These are phyloP conservation scores for Lasioglossum malachurum DNA, from an alignment of 2,888 invertebrate genomes.

Conservation along the genomic window DNA sequence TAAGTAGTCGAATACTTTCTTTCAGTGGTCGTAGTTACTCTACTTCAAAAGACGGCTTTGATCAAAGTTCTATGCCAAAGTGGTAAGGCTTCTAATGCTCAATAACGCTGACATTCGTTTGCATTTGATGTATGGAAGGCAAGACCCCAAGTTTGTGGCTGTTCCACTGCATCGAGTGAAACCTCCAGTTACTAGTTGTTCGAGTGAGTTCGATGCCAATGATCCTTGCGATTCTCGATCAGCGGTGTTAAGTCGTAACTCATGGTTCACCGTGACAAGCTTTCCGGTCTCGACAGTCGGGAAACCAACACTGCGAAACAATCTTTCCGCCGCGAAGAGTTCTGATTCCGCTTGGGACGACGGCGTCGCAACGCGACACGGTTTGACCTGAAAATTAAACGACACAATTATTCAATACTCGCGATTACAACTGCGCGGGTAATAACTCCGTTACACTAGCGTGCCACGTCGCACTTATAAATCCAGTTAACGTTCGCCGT, in stretches of 20 bases:
- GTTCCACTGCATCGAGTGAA: neutral
- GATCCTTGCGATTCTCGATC: neutral
- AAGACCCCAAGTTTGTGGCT: neutral
- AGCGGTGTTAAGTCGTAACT: neutral
- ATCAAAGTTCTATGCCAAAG: neutral
- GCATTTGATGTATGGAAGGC: neutral
- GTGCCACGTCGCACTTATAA: constrained; percentile 40
- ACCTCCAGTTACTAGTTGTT: neutral
- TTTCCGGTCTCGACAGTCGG: neutral
- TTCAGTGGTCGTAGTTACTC: no score
- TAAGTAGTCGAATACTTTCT: no score
- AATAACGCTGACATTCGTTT: neutral
- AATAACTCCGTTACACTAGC: constrained; percentile 42
- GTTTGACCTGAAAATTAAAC: neutral
- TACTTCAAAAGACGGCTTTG: neutral
- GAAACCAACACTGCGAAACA: neutral
- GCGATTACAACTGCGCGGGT: constrained; percentile 31
- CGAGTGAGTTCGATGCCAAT: neutral
- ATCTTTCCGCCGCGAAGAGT: neutral
- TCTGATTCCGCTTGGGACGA: neutral
- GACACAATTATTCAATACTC: constrained; percentile 20
- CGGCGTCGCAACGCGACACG: neutral
- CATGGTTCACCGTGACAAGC: neutral
- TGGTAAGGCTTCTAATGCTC: neutral
- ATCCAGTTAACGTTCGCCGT: constrained; percentile 37